Percentiles rank a stretch among this genome's conserved stretches.
Conservation (phyloP, 2,113 vertebrate species). For the Carassius auratus region DNA sequence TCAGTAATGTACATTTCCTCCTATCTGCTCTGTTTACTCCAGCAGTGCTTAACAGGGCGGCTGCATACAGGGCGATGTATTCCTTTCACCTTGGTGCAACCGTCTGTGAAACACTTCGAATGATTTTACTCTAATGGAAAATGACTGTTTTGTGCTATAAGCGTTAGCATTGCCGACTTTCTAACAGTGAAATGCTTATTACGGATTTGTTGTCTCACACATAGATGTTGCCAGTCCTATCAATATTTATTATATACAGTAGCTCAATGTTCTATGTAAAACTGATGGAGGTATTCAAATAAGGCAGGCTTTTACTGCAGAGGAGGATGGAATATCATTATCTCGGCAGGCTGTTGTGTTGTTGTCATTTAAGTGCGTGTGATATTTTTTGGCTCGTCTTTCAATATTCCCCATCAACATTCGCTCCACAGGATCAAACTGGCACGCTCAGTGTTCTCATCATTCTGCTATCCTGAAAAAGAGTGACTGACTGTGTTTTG, state of each 20-base stretch:
- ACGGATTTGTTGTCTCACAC: conserved; percentile 23
- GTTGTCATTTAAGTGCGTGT: conserved; percentile 26
- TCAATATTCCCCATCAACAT: conserved; percentile 11
- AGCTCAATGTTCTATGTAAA: conserved; percentile 5
- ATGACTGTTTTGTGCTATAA: conserved; percentile 15
- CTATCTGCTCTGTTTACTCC: conserved; percentile 10
- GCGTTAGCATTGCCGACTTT: conserved; percentile 11
- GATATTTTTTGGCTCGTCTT: conserved; percentile 24
- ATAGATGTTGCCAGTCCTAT: conserved; percentile 19
- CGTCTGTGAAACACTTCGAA: not conserved
- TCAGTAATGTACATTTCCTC: conserved; percentile 34
- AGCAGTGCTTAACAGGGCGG: not conserved
- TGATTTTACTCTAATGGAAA: not conserved
- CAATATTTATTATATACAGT: conserved; percentile 40
- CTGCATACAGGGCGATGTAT: not conserved
- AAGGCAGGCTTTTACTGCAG: conserved; percentile 12
- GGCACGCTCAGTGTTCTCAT: not conserved
- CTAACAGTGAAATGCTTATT: conserved; percentile 24
- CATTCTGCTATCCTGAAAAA: conserved; percentile 2
- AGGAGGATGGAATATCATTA: conserved; percentile 32
- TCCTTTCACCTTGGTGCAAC: conserved; percentile 7
- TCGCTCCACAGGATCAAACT: not conserved
- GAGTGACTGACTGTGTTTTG: conserved; percentile 1
- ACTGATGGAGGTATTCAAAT: conserved; percentile 35
- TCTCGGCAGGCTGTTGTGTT: conserved; percentile 27